phyloP scores from a whole-genome alignment of 2,888 invertebrate species.

The Phaonia tiefii region DNA sequence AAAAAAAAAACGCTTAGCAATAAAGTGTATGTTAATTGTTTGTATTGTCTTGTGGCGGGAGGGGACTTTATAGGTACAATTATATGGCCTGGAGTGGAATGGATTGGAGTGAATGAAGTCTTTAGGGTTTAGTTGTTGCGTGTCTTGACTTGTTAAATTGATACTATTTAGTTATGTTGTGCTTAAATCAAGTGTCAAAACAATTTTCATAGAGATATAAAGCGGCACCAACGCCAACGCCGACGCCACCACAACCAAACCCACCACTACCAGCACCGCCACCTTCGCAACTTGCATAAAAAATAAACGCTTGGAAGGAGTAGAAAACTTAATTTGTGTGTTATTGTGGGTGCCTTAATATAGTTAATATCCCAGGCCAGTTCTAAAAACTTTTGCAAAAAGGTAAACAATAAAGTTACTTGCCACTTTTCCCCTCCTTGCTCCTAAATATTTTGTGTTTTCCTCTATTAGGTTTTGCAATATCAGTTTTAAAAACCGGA shows the following conservation, averaged over 20 bases:
- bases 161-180: constrained; percentile 39
- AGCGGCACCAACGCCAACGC: too few species aligned
- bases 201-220: constrained; percentile 54
- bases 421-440: not conserved
- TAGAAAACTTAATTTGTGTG: constrained; percentile 24
- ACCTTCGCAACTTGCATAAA: not conserved
- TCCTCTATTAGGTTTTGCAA: too few species aligned
- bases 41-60: not conserved
- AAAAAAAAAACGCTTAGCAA: not conserved
- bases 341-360: constrained; percentile 1
- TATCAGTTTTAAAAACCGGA: constrained; percentile 18
- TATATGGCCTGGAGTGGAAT: too few species aligned
- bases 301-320: not conserved
- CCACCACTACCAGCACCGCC: not conserved
- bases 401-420: constrained; percentile 24
- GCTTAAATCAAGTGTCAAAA: constrained; percentile 62
- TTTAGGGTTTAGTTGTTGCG: constrained; percentile 1
- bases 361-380: not conserved
- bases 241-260: not conserved
- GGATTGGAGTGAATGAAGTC: not conserved
- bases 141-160: constrained; percentile 40
- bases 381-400: not conserved
- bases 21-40: constrained; percentile 28
- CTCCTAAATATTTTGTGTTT: not conserved
- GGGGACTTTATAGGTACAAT: too few species aligned